Percentiles rank a stretch among this genome's conserved stretches.
Evolutionary conservation across 2,797 vertebrate species (phyloP).

Genomic region (Acanthurus lineatus): DNA sequence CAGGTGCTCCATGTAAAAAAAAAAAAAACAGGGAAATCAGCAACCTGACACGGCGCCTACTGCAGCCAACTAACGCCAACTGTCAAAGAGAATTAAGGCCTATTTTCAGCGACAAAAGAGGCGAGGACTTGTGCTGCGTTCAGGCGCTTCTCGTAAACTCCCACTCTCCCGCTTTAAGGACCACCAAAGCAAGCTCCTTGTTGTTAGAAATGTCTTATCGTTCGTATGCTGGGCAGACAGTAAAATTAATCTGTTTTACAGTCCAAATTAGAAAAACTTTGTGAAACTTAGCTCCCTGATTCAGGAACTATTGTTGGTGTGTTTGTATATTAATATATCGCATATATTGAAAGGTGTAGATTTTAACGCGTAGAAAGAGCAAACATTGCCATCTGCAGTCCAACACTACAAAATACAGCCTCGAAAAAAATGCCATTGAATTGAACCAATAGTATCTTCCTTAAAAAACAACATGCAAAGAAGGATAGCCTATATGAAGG

Average conservation of each 20-base stretch:
- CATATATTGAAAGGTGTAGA: not conserved
- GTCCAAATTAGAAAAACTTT: no score
- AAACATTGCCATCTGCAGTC: not conserved
- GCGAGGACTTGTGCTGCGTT: conserved; percentile 74
- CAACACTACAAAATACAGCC: not conserved
- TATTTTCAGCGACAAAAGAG: conserved; percentile 50
- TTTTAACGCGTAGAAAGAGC: not conserved
- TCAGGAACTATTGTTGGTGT: no score
- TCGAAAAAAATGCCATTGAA: not conserved
- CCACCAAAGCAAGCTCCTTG: not conserved
- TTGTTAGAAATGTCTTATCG: not conserved
- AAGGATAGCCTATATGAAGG: no score
- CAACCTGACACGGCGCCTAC: conserved; percentile 31
- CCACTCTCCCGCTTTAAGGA: not conserved
- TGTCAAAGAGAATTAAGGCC: conserved; percentile 60
- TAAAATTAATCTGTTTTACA: no score
- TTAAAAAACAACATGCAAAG: not conserved
- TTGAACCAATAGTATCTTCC: not conserved
- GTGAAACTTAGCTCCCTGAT: no score
- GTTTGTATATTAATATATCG: not conserved
- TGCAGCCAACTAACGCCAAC: conserved; percentile 32
- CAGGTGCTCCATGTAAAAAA: conserved; percentile 49
- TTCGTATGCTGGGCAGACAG: no score
- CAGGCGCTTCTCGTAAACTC: conserved; percentile 63
- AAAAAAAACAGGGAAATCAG: conserved; percentile 16